These are phyloP conservation scores for Clarias pachynema DNA, from an alignment of 2,797 vertebrate genomes.

Conservation along the genomic window DNA sequence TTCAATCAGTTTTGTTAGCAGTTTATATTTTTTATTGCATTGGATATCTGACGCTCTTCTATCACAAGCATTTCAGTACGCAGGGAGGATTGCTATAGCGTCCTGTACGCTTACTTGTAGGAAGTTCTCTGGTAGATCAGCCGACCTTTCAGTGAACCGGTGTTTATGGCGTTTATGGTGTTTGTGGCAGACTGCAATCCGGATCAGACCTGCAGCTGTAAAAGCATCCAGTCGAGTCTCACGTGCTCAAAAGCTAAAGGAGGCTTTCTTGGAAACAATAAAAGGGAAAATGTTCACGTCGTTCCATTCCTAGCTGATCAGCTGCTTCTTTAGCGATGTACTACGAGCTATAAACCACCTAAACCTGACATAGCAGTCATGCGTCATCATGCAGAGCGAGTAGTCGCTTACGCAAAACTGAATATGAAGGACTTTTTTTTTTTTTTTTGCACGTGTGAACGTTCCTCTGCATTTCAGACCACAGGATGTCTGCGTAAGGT, in stretches of 20 bases:
- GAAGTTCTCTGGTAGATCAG: neutral
- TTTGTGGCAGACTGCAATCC: conserved; percentile 1
- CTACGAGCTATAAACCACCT: too few species aligned
- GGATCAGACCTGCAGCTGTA: conserved; percentile 8
- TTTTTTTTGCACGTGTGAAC: neutral
- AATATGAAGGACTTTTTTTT: too few species aligned
- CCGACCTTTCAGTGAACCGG: neutral
- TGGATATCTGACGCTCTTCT: neutral
- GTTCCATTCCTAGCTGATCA: neutral
- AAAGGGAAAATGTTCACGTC: neutral
- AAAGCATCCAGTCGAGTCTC: neutral
- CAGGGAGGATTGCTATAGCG: neutral
- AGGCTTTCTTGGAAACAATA: neutral
- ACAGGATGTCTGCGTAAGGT: too few species aligned
- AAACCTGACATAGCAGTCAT: too few species aligned
- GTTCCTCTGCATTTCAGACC: neutral
- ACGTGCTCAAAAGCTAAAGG: neutral
- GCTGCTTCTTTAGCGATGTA: neutral
- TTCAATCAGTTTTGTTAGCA: neutral
- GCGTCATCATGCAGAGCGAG: too few species aligned
- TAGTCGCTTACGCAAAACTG: too few species aligned
- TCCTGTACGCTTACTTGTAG: neutral
- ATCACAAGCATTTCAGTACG: neutral
- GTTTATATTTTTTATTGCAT: neutral
- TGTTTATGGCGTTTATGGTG: neutral